These are phyloP conservation scores for Scaptomyza cyrtandrae DNA, from an alignment of 2,888 invertebrate genomes.

Conservation along the genomic window DNA sequence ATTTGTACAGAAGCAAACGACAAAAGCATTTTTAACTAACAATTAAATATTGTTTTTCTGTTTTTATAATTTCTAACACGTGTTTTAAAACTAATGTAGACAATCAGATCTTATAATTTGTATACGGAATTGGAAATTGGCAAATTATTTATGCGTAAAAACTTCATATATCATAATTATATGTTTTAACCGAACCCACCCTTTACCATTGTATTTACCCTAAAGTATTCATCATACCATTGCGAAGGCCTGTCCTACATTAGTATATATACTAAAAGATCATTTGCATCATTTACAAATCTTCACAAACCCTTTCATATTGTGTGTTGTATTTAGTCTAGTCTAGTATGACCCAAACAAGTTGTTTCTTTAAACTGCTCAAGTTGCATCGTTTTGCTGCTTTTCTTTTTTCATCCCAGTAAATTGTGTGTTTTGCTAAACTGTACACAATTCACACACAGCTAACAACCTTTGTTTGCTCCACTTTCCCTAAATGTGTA, in stretches of 20 bases:
- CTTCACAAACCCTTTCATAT: slow-evolving; percentile 12
- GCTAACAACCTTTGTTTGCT: slow-evolving; percentile 41
- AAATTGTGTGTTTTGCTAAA: slow-evolving; percentile 49
- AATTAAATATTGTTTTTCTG: slow-evolving; percentile 19
- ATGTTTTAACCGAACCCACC: slow-evolving; percentile 32
- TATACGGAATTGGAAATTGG: slow-evolving; percentile 61
- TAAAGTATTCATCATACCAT: slow-evolving; percentile 26
- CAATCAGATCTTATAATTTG: slow-evolving; percentile 38
- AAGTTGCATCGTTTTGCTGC: slow-evolving; percentile 26
- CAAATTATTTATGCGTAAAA: slow-evolving; percentile 48
- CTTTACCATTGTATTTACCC: slow-evolving; percentile 11
- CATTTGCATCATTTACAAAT: slow-evolving; percentile 36
- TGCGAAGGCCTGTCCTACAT: slow-evolving; percentile 21
- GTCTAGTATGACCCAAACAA: slow-evolving; percentile 22
- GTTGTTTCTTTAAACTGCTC: slow-evolving; percentile 17
- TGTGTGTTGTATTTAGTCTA: slow-evolving; percentile 48
- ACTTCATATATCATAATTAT: slow-evolving; percentile 50
- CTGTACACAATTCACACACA: slow-evolving; percentile 43
- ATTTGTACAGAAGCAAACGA: slow-evolving; percentile 57
- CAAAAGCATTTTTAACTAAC: slow-evolving; percentile 47
- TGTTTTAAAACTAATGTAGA: slow-evolving; percentile 38
- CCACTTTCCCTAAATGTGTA: slow-evolving; percentile 62
- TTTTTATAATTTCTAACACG: slow-evolving; percentile 23
- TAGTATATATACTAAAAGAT: slow-evolving; percentile 27
- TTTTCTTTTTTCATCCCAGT: slow-evolving; percentile 32